Evolutionary conservation across 2,888 invertebrate species (phyloP).

Genomic region (Metellina segmentata): DNA sequence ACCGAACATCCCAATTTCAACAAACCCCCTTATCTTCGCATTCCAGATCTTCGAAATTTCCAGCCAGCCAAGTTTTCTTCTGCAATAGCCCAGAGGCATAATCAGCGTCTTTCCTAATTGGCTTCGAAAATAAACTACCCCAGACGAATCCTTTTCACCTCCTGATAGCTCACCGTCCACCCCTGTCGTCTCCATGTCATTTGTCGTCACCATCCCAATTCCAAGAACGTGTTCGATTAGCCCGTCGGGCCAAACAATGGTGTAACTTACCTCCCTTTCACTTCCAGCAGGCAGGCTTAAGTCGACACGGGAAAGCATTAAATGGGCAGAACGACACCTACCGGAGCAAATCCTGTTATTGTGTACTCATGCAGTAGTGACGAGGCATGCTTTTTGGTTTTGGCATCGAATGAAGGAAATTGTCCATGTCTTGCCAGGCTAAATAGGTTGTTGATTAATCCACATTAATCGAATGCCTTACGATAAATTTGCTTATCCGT

Average conservation of each 20-base stretch:
- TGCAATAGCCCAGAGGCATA: slow-evolving; percentile 16
- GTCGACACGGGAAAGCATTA: neutral
- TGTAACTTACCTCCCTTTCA: slow-evolving; percentile 14
- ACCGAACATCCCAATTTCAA: neutral
- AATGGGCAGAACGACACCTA: neutral
- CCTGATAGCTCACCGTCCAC: slow-evolving; percentile 9
- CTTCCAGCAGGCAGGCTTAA: slow-evolving; percentile 13
- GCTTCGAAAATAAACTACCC: slow-evolving; percentile 48
- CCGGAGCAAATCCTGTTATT: neutral
- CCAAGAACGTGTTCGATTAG: slow-evolving; percentile 56
- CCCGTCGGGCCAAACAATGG: neutral
- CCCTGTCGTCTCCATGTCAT: neutral
- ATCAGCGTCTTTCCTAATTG: slow-evolving; percentile 49
- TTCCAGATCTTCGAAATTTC: neutral
- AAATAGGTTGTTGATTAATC: too few species aligned
- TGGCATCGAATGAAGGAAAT: too few species aligned
- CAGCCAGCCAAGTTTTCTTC: neutral
- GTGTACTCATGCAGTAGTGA: neutral
- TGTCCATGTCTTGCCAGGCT: too few species aligned
- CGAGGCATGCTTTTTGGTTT: neutral
- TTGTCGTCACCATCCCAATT: slow-evolving; percentile 28
- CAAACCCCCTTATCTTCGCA: neutral
- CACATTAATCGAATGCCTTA: too few species aligned
- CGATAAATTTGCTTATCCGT: too few species aligned
- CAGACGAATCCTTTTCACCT: slow-evolving; percentile 25